phyloP scores from a whole-genome alignment of 2,888 invertebrate genomes.

The Epiblema foenella region DNA sequence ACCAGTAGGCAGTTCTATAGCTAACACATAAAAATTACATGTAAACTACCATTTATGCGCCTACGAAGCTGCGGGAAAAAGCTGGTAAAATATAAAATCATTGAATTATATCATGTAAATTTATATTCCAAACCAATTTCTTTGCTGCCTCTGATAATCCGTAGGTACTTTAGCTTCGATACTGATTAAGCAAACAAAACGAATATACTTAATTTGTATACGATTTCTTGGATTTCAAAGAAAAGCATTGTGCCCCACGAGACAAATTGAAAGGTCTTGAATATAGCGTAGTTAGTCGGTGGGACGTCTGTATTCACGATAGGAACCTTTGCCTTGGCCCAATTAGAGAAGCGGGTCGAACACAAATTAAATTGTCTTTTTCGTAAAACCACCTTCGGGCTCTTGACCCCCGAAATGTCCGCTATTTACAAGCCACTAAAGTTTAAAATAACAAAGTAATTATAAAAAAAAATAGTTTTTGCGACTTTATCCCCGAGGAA shows the following conservation, averaged over 20 bases:
- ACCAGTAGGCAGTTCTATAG: too few species aligned
- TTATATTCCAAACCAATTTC: too few species aligned
- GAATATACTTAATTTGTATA: neutral
- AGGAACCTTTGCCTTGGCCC: conserved; percentile 39
- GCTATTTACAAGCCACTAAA: neutral
- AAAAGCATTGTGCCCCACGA: conserved; percentile 3
- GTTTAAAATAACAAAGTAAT: neutral
- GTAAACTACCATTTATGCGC: too few species aligned
- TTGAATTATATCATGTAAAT: too few species aligned
- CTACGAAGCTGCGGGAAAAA: too few species aligned
- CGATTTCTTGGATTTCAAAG: neutral
- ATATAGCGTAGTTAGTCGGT: conserved; percentile 31
- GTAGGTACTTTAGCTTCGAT: too few species aligned
- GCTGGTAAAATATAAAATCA: too few species aligned
- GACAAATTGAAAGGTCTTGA: conserved; percentile 21
- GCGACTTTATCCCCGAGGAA: too few species aligned
- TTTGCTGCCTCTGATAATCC: too few species aligned
- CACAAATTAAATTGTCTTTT: conserved; percentile 45
- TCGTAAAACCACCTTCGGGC: conserved; percentile 27
- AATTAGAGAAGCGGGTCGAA: conserved; percentile 42
- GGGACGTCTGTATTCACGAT: conserved; percentile 17
- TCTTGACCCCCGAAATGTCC: conserved; percentile 32
- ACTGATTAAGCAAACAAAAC: neutral
- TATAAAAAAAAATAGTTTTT: too few species aligned
- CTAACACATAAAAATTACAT: too few species aligned